Percentiles rank a stretch among this genome's conserved stretches.
phyloP scores from a whole-genome alignment of 1,140 invertebrate species.

The Lethocerus indicus region DNA sequence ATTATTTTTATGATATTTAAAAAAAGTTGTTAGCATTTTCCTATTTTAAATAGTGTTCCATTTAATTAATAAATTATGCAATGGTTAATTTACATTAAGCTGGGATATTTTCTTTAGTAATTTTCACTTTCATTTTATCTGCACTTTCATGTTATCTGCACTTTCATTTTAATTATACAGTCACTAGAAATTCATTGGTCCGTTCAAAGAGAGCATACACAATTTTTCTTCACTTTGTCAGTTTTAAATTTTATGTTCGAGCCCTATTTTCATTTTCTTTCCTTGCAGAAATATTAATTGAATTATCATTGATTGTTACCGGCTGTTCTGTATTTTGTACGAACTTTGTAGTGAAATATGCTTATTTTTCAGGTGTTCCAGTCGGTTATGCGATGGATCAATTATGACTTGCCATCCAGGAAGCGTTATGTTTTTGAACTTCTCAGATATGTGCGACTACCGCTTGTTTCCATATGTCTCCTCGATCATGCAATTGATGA shows the following conservation, averaged over 20 bases:
- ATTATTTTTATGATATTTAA: no score
- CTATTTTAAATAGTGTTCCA: no score
- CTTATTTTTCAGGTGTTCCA: slow-evolving; percentile 50
- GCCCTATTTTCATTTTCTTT: not conserved
- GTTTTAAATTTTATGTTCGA: not conserved
- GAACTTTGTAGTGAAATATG: not conserved
- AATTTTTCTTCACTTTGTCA: not conserved
- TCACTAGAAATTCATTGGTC: no score
- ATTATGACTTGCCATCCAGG: slow-evolving; percentile 60
- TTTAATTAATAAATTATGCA: no score
- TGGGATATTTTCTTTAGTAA: no score
- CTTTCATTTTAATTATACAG: no score
- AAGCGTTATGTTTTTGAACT: slow-evolving; percentile 77
- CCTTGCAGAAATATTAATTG: not conserved
- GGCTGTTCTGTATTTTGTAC: not conserved
- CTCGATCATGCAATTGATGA: slow-evolving; percentile 64
- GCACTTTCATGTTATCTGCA: no score
- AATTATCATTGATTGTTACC: not conserved
- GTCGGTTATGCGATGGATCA: slow-evolving; percentile 80
- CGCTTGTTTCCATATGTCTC: slow-evolving; percentile 63
- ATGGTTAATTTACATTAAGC: no score
- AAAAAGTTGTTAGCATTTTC: no score
- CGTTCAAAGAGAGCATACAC: no score
- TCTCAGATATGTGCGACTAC: slow-evolving; percentile 64
- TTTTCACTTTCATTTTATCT: no score